These are phyloP conservation scores for Phyllotreta striolata DNA, from an alignment of 2,888 invertebrate genomes.

Conservation along the genomic window DNA sequence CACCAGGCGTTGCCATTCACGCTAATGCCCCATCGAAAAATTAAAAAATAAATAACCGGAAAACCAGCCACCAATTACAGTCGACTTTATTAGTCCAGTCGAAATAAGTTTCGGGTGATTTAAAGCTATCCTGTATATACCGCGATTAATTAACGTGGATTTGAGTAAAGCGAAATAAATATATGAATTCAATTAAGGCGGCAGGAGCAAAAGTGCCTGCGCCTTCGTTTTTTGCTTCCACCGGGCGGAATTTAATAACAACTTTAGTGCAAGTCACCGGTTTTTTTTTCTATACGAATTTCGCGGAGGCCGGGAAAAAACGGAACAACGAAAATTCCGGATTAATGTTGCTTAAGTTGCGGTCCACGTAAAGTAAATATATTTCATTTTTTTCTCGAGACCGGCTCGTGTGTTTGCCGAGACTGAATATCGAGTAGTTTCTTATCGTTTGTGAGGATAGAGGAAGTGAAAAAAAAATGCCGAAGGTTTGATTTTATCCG, in stretches of 20 bases:
- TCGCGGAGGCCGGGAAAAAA: background rate
- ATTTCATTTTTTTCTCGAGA: conserved; percentile 12
- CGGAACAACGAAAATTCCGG: conserved; percentile 8
- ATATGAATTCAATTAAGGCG: conserved; percentile 31
- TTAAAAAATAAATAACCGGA: conserved; percentile 2
- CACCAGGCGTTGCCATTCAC: conserved; percentile 11
- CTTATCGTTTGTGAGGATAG: conserved; percentile 1
- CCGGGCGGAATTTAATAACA: conserved; percentile 37
- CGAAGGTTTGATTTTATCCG: background rate
- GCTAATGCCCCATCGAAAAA: conserved; percentile 15
- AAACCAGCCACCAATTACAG: conserved; percentile 1
- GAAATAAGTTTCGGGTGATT: too few species aligned
- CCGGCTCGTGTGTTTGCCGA: conserved; percentile 2
- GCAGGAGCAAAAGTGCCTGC: conserved; percentile 15
- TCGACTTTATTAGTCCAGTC: background rate
- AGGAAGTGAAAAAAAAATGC: background rate
- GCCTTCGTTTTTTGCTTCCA: conserved; percentile 24
- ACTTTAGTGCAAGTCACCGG: conserved; percentile 37
- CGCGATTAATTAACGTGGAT: conserved; percentile 3
- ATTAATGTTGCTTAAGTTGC: conserved; percentile 31
- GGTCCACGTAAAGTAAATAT: conserved; percentile 24
- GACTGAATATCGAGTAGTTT: conserved; percentile 22
- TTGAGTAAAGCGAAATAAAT: conserved; percentile 19
- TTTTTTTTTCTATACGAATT: conserved; percentile 19
- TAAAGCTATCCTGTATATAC: too few species aligned